Evolutionary conservation across 2,797 vertebrate genomes (phyloP).

Genomic region (Malurus leucopterus): DNA sequence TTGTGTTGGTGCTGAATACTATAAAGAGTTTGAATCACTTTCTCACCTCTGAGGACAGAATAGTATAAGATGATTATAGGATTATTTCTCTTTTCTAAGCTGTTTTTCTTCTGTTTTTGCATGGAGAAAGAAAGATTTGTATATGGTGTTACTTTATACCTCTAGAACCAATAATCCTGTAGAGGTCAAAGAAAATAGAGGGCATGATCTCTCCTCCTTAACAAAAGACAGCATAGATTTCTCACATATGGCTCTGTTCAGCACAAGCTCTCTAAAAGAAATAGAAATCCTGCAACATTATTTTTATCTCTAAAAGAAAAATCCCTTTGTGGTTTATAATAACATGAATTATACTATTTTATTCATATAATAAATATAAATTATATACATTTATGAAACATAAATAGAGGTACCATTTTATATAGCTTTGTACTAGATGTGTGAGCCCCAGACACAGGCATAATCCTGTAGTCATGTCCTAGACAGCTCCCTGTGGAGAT

Average conservation of each 20-base stretch:
- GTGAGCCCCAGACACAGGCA: not conserved
- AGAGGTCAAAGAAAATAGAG: not conserved
- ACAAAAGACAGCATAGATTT: not conserved
- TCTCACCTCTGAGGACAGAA: not conserved
- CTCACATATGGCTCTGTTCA: not conserved
- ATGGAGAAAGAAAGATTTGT: not conserved
- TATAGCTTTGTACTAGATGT: not conserved
- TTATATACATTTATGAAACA: not conserved
- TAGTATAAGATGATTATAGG: not conserved
- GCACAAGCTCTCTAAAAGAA: not conserved
- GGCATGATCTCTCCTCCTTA: not conserved
- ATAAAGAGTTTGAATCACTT: not conserved
- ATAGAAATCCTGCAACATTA: not conserved
- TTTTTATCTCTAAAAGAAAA: not conserved
- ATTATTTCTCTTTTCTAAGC: not conserved
- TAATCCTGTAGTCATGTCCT: not conserved
- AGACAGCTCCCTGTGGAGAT: not conserved
- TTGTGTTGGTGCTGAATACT: rapidly evolving
- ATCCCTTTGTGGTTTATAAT: not conserved
- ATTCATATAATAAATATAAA: not conserved
- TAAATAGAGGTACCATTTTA: not conserved
- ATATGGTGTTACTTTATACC: not conserved
- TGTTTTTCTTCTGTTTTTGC: not conserved
- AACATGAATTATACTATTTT: not conserved
- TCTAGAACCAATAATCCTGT: not conserved